Evolutionary conservation across 2,113 vertebrate genomes (phyloP).

Genomic region (Odobenus rosmarus): DNA sequence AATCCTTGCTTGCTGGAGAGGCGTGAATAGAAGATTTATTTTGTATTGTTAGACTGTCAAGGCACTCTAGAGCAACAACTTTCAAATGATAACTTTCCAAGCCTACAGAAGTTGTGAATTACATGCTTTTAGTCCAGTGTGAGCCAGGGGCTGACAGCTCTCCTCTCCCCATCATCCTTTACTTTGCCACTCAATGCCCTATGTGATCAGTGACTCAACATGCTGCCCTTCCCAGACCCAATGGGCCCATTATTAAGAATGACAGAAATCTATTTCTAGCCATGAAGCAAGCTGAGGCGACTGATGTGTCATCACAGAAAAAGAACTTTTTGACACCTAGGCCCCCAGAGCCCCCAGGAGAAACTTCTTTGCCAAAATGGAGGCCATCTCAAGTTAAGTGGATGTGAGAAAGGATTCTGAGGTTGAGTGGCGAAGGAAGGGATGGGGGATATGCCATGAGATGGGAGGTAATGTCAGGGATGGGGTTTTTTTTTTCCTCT

Average conservation of each 20-base stretch:
- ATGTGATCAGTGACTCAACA: background rate
- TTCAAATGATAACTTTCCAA: slow-evolving; percentile 81
- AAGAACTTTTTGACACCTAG: background rate
- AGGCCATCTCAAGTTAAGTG: slow-evolving; percentile 35
- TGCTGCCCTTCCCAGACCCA: background rate
- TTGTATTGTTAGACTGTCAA: slow-evolving; percentile 88
- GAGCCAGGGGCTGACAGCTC: slow-evolving; percentile 56
- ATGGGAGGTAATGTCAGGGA: background rate
- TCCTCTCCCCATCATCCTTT: slow-evolving; percentile 13
- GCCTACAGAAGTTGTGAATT: slow-evolving; percentile 82
- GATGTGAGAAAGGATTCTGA: background rate
- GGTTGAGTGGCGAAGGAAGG: background rate
- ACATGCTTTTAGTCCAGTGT: slow-evolving; percentile 74
- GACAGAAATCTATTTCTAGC: slow-evolving; percentile 64
- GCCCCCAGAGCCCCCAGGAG: background rate
- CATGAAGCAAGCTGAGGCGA: background rate
- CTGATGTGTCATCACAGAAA: background rate
- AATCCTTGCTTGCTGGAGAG: slow-evolving; percentile 81
- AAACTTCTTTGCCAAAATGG: slow-evolving; percentile 24
- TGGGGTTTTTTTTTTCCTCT: background rate
- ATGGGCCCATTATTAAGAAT: slow-evolving; percentile 1
- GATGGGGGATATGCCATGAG: background rate
- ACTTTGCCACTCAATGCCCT: background rate
- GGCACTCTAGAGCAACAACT: slow-evolving; percentile 84
- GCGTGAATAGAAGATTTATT: slow-evolving; percentile 86